Evolutionary conservation across 2,888 invertebrate species (phyloP), one percentile per base, ranked within the genome.

Genomic region (Ophion ventricosus): DNA sequence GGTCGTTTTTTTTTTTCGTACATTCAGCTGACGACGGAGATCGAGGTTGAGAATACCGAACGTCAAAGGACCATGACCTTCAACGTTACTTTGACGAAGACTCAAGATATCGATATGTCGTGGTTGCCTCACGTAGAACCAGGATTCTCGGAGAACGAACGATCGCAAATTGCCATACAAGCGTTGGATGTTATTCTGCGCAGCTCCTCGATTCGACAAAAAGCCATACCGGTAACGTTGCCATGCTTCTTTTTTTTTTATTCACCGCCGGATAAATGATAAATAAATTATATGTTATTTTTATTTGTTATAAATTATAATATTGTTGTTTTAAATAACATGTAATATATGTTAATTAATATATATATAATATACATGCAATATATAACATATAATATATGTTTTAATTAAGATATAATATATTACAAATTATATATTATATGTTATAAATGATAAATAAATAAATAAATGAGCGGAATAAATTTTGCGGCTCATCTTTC

Each of bases 121-220:
- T 94, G 93, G 81, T 89, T 95, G 23, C 85, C 88, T 25, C 86
- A 89, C 0, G 95, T 96, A 0, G 94, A 94, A 63, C 95, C 95
- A 85, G 96, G 95, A 0, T 93, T 96, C 7, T 96, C 96, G 90
- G 97, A 97, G 20, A 61, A 40, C 0, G 97, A 98, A 20, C 61
- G 23, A 0, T 95, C 96, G 0, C 95, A 95, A 77, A 95, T 94
- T 83, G 95, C 95, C 0, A 93, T 97, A 20, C 97, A 97, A 92
- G 97, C 97, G n/a, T 93, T 98, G 49, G 98, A 98, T 92, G 96
- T 98, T 1, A 96, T 98, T 66, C 94, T 99, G 90, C 94, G 97
- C 20, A 95, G 95, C 90, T 94, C 96, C 43, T 95, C 96, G 0
- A 93, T 95, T 66, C 92, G 94, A 89, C 93, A 92, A 93, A 94